phyloP scores from a whole-genome alignment of 1,140 invertebrate species.

The Calosoma granatense region DNA sequence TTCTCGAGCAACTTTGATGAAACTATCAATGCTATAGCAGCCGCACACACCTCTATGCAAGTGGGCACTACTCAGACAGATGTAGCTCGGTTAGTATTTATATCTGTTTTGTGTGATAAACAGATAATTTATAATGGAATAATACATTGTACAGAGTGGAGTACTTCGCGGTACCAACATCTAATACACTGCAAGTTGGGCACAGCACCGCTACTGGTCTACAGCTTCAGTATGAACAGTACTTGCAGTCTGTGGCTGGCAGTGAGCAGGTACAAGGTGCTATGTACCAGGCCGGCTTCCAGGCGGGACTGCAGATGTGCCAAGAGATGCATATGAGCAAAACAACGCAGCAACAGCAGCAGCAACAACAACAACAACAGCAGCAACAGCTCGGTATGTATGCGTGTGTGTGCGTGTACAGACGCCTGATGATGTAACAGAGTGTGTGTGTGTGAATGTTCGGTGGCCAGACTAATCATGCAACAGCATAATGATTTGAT shows the following conservation, averaged over 20 bases:
- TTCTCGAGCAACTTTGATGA: constrained; percentile 15
- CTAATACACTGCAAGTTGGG: constrained; percentile 33
- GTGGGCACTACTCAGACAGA: background rate
- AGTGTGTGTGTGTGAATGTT: no score
- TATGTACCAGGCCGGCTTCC: constrained; percentile 36
- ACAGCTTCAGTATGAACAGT: constrained; percentile 32
- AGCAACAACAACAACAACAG: constrained; percentile 23
- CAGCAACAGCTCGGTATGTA: no score
- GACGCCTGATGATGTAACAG: no score
- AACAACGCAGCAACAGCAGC: constrained; percentile 22
- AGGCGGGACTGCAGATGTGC: constrained; percentile 34
- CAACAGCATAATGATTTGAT: no score
- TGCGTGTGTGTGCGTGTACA: no score
- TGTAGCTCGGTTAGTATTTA: background rate
- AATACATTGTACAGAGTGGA: constrained; percentile 28
- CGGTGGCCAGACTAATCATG: no score
- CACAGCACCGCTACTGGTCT: constrained; percentile 29
- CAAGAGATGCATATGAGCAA: constrained; percentile 11
- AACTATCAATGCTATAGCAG: constrained; percentile 19
- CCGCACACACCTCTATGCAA: constrained; percentile 10
- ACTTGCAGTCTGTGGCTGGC: constrained; percentile 24
- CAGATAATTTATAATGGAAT: background rate
- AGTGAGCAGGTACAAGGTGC: constrained; percentile 25
- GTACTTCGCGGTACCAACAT: constrained; percentile 42
- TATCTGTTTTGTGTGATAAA: background rate